These are phyloP conservation scores for Nyctibius bracteatus DNA, from an alignment of 2,113 vertebrate genomes.

Conservation along the genomic window DNA sequence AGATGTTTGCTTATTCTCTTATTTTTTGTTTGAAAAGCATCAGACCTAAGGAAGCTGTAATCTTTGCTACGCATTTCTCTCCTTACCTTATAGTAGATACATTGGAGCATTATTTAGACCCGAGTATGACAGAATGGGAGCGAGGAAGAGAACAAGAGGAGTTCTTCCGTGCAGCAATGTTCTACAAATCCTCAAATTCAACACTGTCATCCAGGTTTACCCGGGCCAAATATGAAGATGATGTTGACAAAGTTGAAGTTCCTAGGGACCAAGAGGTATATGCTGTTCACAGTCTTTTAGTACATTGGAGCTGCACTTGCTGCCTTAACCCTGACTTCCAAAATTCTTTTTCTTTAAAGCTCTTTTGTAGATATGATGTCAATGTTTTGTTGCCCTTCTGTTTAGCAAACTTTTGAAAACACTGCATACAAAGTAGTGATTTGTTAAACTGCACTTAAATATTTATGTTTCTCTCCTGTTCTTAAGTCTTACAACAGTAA, in stretches of 20 bases:
- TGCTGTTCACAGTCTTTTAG: background rate
- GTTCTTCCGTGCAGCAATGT: slow-evolving; percentile 82
- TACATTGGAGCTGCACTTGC: background rate
- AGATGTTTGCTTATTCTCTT: background rate
- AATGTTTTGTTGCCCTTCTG: background rate
- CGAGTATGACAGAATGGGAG: slow-evolving; percentile 88
- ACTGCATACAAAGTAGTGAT: background rate
- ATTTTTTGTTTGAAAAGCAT: background rate
- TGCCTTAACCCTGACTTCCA: background rate
- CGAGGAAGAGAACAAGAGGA: slow-evolving; percentile 85
- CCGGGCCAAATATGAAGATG: slow-evolving; percentile 77
- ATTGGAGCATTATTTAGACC: slow-evolving; percentile 80
- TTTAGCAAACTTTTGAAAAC: background rate
- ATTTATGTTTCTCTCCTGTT: background rate
- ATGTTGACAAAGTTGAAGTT: slow-evolving; percentile 82
- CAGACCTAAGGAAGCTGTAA: background rate
- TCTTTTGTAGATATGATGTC: background rate
- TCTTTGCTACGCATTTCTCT: background rate
- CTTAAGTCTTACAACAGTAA: background rate
- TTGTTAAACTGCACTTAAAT: background rate
- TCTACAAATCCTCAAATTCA: slow-evolving; percentile 81
- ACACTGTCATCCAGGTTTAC: slow-evolving; percentile 86
- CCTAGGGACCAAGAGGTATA: slow-evolving; percentile 82
- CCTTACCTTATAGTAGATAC: slow-evolving; percentile 47
- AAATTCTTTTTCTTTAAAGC: background rate